phyloP scores from a whole-genome alignment of 2,888 invertebrate species.

The Lasioglossum morio region DNA sequence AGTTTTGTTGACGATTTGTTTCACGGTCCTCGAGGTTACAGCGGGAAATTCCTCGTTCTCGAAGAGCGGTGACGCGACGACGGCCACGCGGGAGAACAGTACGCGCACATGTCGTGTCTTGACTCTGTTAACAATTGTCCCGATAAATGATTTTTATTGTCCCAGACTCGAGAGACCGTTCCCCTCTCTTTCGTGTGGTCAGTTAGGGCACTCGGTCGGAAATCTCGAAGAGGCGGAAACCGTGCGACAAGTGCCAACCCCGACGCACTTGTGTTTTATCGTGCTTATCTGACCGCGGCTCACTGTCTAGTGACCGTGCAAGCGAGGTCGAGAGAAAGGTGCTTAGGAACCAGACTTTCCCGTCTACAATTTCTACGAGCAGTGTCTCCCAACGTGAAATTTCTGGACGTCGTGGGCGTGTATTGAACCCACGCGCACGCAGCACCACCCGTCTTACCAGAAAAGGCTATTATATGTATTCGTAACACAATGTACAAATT shows the following conservation, averaged over 20 bases:
- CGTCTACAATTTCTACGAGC: not conserved
- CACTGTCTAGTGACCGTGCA: not conserved
- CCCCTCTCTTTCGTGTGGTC: not conserved
- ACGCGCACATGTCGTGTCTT: not conserved
- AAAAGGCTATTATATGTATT: not conserved
- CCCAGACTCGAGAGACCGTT: conserved; percentile 14
- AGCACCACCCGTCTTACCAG: not conserved
- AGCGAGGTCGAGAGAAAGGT: conserved; percentile 50
- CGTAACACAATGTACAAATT: too few species aligned
- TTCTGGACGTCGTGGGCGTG: not conserved
- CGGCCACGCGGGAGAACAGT: conserved; percentile 11
- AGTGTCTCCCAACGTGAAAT: conserved; percentile 2
- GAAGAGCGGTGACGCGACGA: not conserved
- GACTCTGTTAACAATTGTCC: conserved; percentile 4
- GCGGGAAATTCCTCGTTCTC: not conserved
- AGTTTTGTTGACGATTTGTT: not conserved
- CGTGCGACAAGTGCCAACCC: not conserved
- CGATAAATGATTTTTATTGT: conserved; percentile 37
- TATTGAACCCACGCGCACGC: not conserved
- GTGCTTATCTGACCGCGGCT: not conserved
- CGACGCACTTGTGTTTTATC: conserved; percentile 5
- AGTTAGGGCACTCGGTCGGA: not conserved
- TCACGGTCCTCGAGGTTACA: not conserved
- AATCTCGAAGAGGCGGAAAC: not conserved
- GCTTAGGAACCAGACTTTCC: conserved; percentile 23